Conservation (phyloP, 2,888 invertebrate species). For the Nomada flava region DNA sequence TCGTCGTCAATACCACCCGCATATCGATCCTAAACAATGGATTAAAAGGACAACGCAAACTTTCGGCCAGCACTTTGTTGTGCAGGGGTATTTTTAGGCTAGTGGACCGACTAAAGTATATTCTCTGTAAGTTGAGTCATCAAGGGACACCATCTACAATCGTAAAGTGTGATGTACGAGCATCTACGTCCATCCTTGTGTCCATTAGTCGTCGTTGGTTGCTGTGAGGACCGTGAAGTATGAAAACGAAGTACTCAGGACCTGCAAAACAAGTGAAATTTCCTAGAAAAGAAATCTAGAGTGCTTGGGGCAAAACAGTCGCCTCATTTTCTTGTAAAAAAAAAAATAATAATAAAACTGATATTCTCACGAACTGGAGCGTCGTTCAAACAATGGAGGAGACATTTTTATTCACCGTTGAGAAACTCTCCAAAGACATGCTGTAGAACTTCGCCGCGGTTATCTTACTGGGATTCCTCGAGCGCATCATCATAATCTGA, state of each 20-base stretch:
- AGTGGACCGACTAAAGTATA: slow-evolving; percentile 56
- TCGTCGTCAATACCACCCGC: neutral
- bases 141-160: slow-evolving; percentile 44
- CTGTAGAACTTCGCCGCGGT: slow-evolving; percentile 80
- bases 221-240: slow-evolving; percentile 77
- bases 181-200: slow-evolving; percentile 14
- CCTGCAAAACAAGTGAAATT: slow-evolving; percentile 61
- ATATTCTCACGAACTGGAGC: no score
- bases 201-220: slow-evolving; percentile 54
- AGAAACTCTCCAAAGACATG: slow-evolving; percentile 77
- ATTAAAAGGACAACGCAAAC: slow-evolving; percentile 6
- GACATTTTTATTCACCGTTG: slow-evolving; percentile 68
- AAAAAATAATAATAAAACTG: neutral
- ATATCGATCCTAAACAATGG: neutral
- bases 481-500: slow-evolving; percentile 75
- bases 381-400: neutral
- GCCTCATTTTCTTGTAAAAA: neutral
- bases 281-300: neutral
- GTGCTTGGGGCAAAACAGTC: neutral
- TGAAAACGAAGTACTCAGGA: slow-evolving; percentile 78
- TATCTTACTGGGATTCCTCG: slow-evolving; percentile 73
- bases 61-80: slow-evolving; percentile 57
- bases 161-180: slow-evolving; percentile 24
- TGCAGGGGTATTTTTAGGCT: slow-evolving; percentile 64
- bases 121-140: slow-evolving; percentile 60